phyloP scores from a whole-genome alignment of 2,797 vertebrate genomes.

The Rhynchonycteris naso region DNA sequence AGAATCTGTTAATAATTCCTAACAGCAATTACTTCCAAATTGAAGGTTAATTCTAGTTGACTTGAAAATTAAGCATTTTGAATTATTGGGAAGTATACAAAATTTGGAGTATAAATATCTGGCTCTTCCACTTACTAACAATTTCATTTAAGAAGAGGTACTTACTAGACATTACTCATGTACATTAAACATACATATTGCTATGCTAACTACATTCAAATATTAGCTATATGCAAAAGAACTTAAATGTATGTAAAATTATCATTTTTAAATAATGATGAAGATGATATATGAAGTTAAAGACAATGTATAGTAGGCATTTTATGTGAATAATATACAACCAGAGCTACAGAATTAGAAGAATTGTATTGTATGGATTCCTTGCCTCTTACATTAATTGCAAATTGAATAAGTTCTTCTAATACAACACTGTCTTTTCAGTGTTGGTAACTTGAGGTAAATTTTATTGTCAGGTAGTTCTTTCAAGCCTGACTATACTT shows the following conservation, averaged over 20 bases:
- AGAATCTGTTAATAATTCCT: slow-evolving; percentile 36
- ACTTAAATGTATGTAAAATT: not conserved
- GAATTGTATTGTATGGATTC: not conserved
- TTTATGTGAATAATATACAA: not conserved
- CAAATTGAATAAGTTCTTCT: not conserved
- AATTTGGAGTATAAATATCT: not conserved
- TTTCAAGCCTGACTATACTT: not conserved
- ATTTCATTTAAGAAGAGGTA: not conserved
- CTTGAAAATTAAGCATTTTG: not conserved
- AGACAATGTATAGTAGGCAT: not conserved
- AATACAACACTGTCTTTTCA: not conserved
- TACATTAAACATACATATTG: not conserved
- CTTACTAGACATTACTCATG: not conserved
- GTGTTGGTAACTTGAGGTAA: not conserved
- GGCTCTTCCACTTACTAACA: not conserved
- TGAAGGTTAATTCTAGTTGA: not conserved
- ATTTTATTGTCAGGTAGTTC: not conserved
- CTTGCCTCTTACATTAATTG: not conserved
- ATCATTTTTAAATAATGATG: not conserved
- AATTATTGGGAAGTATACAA: not conserved
- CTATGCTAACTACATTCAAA: not conserved
- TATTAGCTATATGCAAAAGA: not conserved
- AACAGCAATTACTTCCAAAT: slow-evolving; percentile 29
- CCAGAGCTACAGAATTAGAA: not conserved
- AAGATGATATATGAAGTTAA: not conserved